Evolutionary conservation across 2,888 invertebrate species (phyloP).

Genomic region (Aethes cnicana): DNA sequence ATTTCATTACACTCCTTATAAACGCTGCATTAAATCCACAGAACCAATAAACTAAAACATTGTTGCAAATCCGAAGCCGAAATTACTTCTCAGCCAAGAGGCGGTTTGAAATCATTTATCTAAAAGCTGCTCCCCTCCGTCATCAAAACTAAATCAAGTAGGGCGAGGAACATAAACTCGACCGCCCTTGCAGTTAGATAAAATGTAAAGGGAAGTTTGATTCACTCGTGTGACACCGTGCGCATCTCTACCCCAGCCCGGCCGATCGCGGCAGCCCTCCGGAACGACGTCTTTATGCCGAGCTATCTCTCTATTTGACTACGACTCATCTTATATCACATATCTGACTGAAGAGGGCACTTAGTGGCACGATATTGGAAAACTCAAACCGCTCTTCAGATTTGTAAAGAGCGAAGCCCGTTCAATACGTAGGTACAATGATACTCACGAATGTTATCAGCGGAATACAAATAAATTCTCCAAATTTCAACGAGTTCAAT

Average conservation of each 20-base stretch:
- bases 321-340: conserved; percentile 52
- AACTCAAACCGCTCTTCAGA: conserved; percentile 53
- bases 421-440: conserved; percentile 38
- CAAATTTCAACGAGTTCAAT: conserved; percentile 17
- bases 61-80: conserved; percentile 62
- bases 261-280: conserved; percentile 42
- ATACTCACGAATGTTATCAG: conserved; percentile 35
- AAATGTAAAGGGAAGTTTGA: conserved; percentile 78
- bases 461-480: conserved; percentile 22
- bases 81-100: conserved; percentile 44
- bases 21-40: conserved; percentile 59
- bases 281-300: conserved; percentile 73
- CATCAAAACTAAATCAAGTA: conserved; percentile 81
- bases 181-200: conserved; percentile 79
- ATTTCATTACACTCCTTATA: conserved; percentile 68
- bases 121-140: conserved; percentile 76
- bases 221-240: conserved; percentile 73
- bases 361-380: conserved; percentile 69
- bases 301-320: conserved; percentile 73
- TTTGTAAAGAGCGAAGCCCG: conserved; percentile 34
- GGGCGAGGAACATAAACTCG: conserved; percentile 75
- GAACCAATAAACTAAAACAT: conserved; percentile 65
- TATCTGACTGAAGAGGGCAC: conserved; percentile 65
- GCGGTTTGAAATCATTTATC: conserved; percentile 71
- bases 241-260: conserved; percentile 45